Conservation (phyloP, 2,113 vertebrate genomes). For the Cavia porcellus region DNA sequence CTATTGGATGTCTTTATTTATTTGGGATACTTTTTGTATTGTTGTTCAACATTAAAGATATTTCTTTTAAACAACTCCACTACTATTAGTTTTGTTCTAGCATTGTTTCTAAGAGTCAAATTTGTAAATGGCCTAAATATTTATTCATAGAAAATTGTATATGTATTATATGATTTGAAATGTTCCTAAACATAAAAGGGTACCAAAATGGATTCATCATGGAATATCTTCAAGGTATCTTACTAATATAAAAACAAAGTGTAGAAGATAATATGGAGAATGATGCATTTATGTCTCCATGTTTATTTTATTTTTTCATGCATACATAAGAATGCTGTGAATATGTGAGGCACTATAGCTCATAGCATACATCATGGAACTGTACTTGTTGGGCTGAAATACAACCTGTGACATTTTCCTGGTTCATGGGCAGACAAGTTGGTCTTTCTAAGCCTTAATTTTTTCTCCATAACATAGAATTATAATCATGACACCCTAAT, state of each 20-base stretch:
- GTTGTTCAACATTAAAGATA: conserved; percentile 20
- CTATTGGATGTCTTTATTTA: background rate
- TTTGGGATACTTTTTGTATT: background rate
- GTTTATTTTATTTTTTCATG: background rate
- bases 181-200: background rate
- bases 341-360: background rate
- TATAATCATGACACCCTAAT: background rate
- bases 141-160: background rate
- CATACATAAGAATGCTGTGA: background rate
- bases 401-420: no score
- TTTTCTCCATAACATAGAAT: background rate
- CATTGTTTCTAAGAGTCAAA: background rate
- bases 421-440: background rate
- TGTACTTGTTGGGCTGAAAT: background rate
- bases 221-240: background rate
- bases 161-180: background rate
- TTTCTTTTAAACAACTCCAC: background rate
- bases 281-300: background rate
- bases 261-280: background rate
- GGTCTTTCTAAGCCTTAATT: background rate
- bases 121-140: background rate
- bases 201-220: background rate
- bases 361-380: background rate
- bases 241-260: background rate
- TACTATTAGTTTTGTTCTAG: background rate